phyloP scores from a whole-genome alignment of 2,113 vertebrate genomes.

The Notarius lentiginosus region DNA sequence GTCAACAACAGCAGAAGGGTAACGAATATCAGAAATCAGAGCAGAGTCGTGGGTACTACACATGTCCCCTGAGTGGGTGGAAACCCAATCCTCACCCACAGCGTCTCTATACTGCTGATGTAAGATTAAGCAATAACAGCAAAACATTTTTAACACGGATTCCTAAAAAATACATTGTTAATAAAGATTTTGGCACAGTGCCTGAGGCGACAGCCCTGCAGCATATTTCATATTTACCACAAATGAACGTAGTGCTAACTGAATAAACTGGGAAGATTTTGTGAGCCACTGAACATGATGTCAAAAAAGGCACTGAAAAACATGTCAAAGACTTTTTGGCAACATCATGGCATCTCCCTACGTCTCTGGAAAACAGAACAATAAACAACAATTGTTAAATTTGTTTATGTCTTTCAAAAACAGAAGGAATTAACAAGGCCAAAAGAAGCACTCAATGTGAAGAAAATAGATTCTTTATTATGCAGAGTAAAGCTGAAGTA shows the following conservation, averaged over 20 bases:
- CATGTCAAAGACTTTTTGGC: not conserved
- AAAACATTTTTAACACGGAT: not conserved
- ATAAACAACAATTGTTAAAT: constrained; percentile 55
- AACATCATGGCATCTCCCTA: not conserved
- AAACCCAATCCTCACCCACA: constrained; percentile 8
- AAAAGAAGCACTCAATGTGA: constrained; percentile 46
- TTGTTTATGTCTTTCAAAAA: constrained; percentile 61
- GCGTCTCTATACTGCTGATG: not conserved
- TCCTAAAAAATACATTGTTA: not conserved
- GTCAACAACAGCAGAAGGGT: constrained; percentile 21
- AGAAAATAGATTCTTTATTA: not conserved
- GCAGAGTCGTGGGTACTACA: constrained; percentile 7
- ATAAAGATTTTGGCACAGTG: not conserved
- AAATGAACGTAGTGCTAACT: not conserved
- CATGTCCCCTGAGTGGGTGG: not conserved
- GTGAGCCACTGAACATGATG: not conserved
- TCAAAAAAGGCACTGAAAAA: not conserved
- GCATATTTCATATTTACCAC: not conserved
- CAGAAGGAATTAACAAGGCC: constrained; percentile 49
- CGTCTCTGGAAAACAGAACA: not conserved
- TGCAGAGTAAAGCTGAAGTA: constrained; percentile 1
- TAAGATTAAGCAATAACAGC: constrained; percentile 2
- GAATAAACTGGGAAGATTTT: not conserved
- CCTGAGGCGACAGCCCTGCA: not conserved
- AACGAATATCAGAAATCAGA: constrained; percentile 24